Percentiles rank a stretch among this genome's conserved stretches.
Evolutionary conservation across 2,888 invertebrate genomes (phyloP).

Genomic region (Pheosia gnoma): DNA sequence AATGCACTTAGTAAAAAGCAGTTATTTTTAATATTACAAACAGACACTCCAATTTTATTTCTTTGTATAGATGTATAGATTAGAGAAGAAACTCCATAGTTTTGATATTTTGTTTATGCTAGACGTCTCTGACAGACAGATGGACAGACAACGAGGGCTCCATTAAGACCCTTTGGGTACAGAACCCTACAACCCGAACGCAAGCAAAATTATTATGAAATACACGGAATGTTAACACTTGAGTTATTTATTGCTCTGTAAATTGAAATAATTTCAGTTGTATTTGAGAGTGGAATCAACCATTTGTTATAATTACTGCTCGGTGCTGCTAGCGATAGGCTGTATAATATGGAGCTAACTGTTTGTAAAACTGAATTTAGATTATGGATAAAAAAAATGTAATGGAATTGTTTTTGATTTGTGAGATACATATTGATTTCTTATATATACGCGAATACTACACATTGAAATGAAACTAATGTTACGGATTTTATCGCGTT

Average conservation of each 20-base stretch:
- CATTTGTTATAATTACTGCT: conserved; percentile 39
- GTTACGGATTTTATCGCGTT: too few relatives aligned
- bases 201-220: conserved; percentile 1
- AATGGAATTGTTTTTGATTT: not conserved
- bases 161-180: not conserved
- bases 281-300: conserved; percentile 23
- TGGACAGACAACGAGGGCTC: not conserved
- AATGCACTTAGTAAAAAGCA: too few relatives aligned
- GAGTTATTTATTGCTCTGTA: conserved; percentile 32
- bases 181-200: not conserved
- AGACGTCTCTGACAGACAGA: too few relatives aligned
- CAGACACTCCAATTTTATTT: too few relatives aligned
- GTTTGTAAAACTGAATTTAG: conserved; percentile 7
- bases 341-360: conserved; percentile 12
- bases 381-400: not conserved
- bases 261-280: conserved; percentile 39
- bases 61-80: too few relatives aligned
- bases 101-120: too few relatives aligned
- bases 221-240: conserved; percentile 5
- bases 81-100: too few relatives aligned
- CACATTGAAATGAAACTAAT: too few relatives aligned
- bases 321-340: not conserved
- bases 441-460: too few relatives aligned
- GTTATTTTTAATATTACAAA: too few relatives aligned
- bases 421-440: too few relatives aligned